A percentile compares a stretch with the other conserved stretches of the same genome.
phyloP scores from a whole-genome alignment of 2,888 invertebrate species.

The Ophonus ardosiacus region DNA sequence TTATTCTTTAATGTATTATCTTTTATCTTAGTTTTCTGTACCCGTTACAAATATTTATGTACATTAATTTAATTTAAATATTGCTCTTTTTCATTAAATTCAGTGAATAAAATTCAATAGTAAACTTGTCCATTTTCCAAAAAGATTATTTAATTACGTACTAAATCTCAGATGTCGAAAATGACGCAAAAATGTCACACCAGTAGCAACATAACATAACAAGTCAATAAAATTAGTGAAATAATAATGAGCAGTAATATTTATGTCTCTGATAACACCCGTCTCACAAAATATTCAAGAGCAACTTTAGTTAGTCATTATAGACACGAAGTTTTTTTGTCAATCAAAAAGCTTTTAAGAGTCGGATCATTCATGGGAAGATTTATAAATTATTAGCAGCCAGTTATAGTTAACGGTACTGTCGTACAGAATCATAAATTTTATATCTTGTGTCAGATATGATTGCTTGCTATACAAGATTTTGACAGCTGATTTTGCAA shows the following conservation, averaged over 20 bases:
- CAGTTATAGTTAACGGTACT: neutral
- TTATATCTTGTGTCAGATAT: constrained; percentile 31
- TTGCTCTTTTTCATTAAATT: no score
- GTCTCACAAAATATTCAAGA: constrained; percentile 5
- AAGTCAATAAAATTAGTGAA: constrained; percentile 41
- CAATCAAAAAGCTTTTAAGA: constrained; percentile 56
- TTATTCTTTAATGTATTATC: no score
- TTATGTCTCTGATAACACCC: neutral
- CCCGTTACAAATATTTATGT: no score
- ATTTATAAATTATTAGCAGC: constrained; percentile 30
- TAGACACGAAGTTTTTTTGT: constrained; percentile 42
- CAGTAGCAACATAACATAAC: constrained; percentile 17
- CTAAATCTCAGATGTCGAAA: no score
- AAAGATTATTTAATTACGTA: no score
- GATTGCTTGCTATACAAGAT: constrained; percentile 24
- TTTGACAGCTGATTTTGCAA: neutral
- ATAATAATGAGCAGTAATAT: constrained; percentile 23
- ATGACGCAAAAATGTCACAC: neutral
- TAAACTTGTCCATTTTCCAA: no score
- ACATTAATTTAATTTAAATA: no score
- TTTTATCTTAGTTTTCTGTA: no score
- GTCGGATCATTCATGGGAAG: constrained; percentile 41
- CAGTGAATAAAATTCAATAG: no score
- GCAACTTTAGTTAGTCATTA: constrained; percentile 24
- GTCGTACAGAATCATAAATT: constrained; percentile 28